These are phyloP conservation scores for Brachionus angularis DNA, from an alignment of 1,140 invertebrate species.

Conservation along the genomic window DNA sequence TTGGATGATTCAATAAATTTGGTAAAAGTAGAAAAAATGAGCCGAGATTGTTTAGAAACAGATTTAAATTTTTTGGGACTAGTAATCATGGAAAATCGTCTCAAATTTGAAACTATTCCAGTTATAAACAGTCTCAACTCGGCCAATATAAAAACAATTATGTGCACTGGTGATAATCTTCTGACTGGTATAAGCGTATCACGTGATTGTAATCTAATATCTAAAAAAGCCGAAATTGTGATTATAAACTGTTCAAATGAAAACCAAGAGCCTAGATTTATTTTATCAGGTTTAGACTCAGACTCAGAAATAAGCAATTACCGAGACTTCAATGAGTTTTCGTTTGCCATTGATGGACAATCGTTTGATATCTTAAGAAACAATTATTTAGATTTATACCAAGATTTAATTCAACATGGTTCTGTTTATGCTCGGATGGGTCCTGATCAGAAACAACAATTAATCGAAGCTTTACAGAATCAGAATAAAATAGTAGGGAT, in stretches of 20 bases:
- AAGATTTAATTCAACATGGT: constrained; percentile 64
- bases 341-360: constrained; percentile 72
- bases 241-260: constrained; percentile 64
- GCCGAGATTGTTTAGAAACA: constrained; percentile 65
- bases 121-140: constrained; percentile 73
- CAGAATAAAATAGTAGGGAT: constrained; percentile 73
- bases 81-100: constrained; percentile 81
- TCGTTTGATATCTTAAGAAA: constrained; percentile 70
- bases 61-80: constrained; percentile 80
- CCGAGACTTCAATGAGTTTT: constrained; percentile 57
- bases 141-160: constrained; percentile 81
- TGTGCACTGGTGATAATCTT: constrained; percentile 96
- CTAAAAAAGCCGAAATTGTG: constrained; percentile 67
- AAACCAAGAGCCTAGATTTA: neutral
- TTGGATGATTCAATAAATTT: constrained; percentile 47
- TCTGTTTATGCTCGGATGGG: constrained; percentile 89
- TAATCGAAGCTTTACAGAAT: constrained; percentile 78
- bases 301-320: neutral
- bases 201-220: constrained; percentile 84
- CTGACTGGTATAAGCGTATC: constrained; percentile 91
- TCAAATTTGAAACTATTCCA: constrained; percentile 77
- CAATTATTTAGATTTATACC: constrained; percentile 58
- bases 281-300: neutral
- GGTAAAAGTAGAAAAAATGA: constrained; percentile 51
- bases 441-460: constrained; percentile 88